Evolutionary conservation across 2,888 invertebrate genomes (phyloP).

Genomic region (Dicyrtoma fusca): DNA sequence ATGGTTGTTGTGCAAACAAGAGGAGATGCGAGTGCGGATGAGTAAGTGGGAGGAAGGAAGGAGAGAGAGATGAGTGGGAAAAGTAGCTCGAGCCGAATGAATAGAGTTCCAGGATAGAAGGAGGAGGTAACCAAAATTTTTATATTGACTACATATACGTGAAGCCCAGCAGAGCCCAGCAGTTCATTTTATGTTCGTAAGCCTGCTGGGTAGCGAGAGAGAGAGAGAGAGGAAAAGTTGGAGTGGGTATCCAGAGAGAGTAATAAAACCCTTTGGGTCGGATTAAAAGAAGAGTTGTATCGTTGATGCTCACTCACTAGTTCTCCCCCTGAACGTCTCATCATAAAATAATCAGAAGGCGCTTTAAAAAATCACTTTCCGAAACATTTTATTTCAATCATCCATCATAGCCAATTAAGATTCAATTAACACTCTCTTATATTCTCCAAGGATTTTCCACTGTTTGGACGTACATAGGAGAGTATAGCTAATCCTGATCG

Average conservation of each 20-base stretch:
- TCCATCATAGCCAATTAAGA: conserved; percentile 49
- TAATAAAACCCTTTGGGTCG: conserved; percentile 32
- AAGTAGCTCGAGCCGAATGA: background rate
- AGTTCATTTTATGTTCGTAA: background rate
- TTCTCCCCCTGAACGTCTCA: conserved; percentile 7
- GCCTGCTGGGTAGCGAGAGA: background rate
- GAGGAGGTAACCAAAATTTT: background rate
- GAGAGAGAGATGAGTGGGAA: background rate
- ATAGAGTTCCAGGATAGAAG: background rate
- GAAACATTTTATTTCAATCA: conserved; percentile 38
- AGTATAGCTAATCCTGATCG: background rate
- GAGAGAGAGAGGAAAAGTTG: conserved; percentile 10
- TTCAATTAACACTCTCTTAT: conserved; percentile 46
- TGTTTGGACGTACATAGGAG: background rate
- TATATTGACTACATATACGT: background rate
- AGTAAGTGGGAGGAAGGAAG: background rate
- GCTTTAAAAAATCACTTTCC: conserved; percentile 25
- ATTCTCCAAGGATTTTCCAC: conserved; percentile 21
- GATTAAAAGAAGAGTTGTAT: conserved; percentile 33
- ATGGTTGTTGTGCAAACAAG: no score
- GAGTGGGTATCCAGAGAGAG: conserved; percentile 27
- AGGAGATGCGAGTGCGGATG: background rate
- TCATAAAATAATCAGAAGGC: conserved; percentile 37
- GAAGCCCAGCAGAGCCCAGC: no score
- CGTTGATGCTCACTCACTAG: conserved; percentile 1